Base-by-base conservation (phyloP, 2,113 vertebrate species). In the Dendropsophus ebraccatus region DNA sequence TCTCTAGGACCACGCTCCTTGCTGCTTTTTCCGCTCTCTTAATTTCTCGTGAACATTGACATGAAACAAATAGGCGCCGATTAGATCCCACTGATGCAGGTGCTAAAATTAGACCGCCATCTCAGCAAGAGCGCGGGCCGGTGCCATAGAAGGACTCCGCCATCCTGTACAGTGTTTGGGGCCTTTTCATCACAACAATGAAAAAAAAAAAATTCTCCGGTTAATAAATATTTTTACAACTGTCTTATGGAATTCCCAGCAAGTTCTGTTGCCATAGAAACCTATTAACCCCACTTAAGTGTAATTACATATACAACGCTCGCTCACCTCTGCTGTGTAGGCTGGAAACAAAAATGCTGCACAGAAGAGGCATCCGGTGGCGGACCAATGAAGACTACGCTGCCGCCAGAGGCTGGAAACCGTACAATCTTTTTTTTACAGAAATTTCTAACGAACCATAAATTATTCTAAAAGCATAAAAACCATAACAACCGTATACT, bases 271-370 rank as follows among this genome's bases (percentile, higher is more conserved):
- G 37, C 84, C 52, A 86, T 81, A 52, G 84, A 72, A 86, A 86
- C 77, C 84, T 74, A 86, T 86, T 86, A 86, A 86, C 84, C 84
- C 65, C 77, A 73, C 77, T 60, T 86, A 86, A 62, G 84, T 86
- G 21, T 86, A 86, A 86, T 86, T 86, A 86, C 32, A 47, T 52
- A 50, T 49, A 74, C 67, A 49, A 81, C 32, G 52, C 37, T 37
- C 13, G 50, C 69, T 86, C 77, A 81, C 77, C 84, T 86, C 67
- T 11, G 50, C 49, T 86, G 84, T 86, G 84, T 86, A 81, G 84
- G 84, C 41, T 80, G 84, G n/a, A n/a, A n/a, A n/a, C n/a, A n/a
- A 73, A 79, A 86, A 79, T 49, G 56, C 21, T 49, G 47, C 60
- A 72, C 45, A 70, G 65, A 32, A 80, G 60, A 65, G n/a, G 23